Evolutionary conservation across 2,113 vertebrate genomes (phyloP).

Genomic region (Malurus cyaneus): DNA sequence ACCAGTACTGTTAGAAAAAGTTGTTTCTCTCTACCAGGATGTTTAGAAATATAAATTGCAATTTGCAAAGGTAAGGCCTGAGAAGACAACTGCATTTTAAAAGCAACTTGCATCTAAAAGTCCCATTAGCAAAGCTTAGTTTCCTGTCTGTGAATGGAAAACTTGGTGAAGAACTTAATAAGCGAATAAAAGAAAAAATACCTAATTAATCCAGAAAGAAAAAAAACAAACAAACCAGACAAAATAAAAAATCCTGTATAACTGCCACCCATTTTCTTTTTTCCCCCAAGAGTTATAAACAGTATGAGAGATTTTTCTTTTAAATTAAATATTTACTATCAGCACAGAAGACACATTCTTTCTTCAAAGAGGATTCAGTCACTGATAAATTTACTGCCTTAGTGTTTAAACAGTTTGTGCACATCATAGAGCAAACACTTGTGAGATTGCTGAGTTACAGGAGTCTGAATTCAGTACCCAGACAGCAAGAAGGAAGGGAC

Average conservation of each 20-base stretch:
- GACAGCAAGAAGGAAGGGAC: not conserved
- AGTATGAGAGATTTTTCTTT: not conserved
- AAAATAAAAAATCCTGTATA: not conserved
- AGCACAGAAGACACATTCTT: not conserved
- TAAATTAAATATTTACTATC: not conserved
- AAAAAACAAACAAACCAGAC: not conserved
- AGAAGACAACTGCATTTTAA: not conserved
- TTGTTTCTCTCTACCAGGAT: not conserved
- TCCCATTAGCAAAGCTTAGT: not conserved
- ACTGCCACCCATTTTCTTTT: rapidly evolving
- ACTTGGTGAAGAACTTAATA: not conserved
- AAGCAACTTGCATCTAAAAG: not conserved
- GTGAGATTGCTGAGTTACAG: not conserved
- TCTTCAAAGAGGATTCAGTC: not conserved
- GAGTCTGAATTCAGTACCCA: not conserved
- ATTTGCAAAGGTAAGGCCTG: not conserved
- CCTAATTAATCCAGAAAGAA: not conserved
- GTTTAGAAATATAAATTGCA: not conserved
- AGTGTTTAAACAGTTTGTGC: not conserved
- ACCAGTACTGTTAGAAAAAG: not conserved
- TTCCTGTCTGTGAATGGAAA: not conserved
- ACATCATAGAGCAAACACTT: not conserved
- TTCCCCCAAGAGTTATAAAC: not conserved
- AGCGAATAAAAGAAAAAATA: not conserved
- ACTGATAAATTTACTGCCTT: not conserved